Conservation (phyloP, 2,888 invertebrate species). For the Euproctis similis region DNA sequence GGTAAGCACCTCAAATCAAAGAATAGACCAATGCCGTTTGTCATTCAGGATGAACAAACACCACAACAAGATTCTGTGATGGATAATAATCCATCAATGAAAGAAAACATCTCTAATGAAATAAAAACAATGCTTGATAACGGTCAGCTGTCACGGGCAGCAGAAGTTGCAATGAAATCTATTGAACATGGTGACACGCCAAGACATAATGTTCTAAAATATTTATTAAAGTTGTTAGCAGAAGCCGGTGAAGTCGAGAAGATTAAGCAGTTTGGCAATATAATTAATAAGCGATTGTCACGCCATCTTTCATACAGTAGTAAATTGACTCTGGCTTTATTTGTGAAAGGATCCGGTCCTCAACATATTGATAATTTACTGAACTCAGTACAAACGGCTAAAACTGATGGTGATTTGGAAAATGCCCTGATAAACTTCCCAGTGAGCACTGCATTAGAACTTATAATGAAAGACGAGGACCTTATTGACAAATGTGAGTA, state of each 20-base stretch:
- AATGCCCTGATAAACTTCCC: constrained; percentile 40
- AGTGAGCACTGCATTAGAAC: constrained; percentile 64
- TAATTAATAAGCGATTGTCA: constrained; percentile 35
- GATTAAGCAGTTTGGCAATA: constrained; percentile 59
- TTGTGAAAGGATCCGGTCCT: constrained; percentile 39
- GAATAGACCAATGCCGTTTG: constrained; percentile 81
- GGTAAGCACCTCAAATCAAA: constrained; percentile 80
- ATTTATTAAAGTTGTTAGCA: constrained; percentile 73
- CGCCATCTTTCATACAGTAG: constrained; percentile 51
- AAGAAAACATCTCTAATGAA: constrained; percentile 28
- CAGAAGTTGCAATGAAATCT: constrained; percentile 70
- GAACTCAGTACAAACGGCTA: constrained; percentile 66
- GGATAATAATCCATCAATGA: constrained; percentile 23
- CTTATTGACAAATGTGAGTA: constrained; percentile 46
- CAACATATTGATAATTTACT: constrained; percentile 70
- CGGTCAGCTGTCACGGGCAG: constrained; percentile 66
- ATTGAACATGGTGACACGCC: constrained; percentile 72
- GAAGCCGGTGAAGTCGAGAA: constrained; percentile 63
- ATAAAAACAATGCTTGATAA: constrained; percentile 38
- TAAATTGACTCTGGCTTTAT: constrained; percentile 52
- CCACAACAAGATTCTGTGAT: constrained; percentile 9
- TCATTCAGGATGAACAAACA: constrained; percentile 76
- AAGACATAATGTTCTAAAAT: constrained; percentile 75
- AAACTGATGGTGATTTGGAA: constrained; percentile 55
- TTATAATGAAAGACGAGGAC: constrained; percentile 50